Evolutionary conservation across 2,888 invertebrate genomes (phyloP).

Genomic region (Norana najaformis): DNA sequence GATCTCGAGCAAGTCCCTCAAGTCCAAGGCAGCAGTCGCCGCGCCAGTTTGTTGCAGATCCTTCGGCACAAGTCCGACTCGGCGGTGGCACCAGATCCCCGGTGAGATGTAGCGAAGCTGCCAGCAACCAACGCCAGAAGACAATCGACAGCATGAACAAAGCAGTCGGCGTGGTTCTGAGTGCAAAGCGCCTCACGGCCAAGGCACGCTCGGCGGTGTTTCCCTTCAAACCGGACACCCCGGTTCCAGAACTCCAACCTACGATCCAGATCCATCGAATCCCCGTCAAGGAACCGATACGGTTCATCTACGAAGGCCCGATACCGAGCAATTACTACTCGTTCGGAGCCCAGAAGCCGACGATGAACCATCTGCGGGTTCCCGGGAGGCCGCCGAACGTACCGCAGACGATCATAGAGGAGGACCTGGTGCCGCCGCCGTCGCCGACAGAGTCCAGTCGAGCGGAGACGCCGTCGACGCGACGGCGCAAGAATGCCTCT

Average conservation of each 20-base stretch:
- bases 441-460: neutral
- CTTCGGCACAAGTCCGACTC: neutral
- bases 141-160: conserved; percentile 28
- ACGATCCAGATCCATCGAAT: conserved; percentile 23
- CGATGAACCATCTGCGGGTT: conserved; percentile 28
- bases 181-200: conserved; percentile 22
- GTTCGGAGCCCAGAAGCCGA: neutral
- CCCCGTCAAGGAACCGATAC: conserved; percentile 24
- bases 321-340: conserved; percentile 28
- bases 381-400: conserved; percentile 32
- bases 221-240: conserved; percentile 17
- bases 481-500: conserved; percentile 31
- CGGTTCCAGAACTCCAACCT: conserved; percentile 27
- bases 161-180: conserved; percentile 28
- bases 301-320: conserved; percentile 30
- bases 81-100: neutral
- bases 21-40: conserved; percentile 20
- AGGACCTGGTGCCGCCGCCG: conserved; percentile 17
- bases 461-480: neutral
- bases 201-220: neutral
- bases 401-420: conserved; percentile 33
- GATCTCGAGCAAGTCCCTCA: neutral
- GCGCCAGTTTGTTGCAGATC: neutral
- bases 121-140: neutral
- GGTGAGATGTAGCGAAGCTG: too few relatives aligned